Base-by-base conservation (phyloP, 2,888 invertebrate genomes). In the Pterostichus madidus region DNA sequence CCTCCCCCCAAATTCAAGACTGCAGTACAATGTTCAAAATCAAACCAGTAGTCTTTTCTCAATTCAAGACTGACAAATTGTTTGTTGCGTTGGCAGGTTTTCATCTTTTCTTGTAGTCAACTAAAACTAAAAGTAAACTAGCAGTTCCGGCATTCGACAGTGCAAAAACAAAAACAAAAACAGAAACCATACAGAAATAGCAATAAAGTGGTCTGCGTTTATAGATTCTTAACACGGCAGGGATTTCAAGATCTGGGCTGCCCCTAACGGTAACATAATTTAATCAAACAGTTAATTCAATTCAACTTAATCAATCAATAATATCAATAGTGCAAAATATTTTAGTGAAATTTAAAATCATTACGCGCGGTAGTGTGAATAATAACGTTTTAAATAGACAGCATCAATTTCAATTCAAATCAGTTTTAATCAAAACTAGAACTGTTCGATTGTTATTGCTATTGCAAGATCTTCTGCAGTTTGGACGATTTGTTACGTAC, bases 321-420 rank as follows among this genome's bases (percentile, higher is more conserved):
- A 81, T 81, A 81, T 81, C 81, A 81, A 81, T 81, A 81, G 81
- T 81, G 81, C 81, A 81, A 81, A 81, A 68, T 81, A 73, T 53
- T 56, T 56, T 81, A 81, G 81, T 81, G 81, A 75, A 44, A 80
- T 53, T 75, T 15, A 49, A 11, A 31, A 75, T 52, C 15, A 64
- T 46, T 49, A 35, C 53, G 49, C 76, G 73, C 31, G 52, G 32
- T 76, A 76, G 76, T 76, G 76, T 76, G 49, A 64, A 59, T 59
- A 64, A 59, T 59, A 64, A 73, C 49, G 24, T 73, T 73, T 73
- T 73, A 73, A 73, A 11, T 46, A 46, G 73, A 73, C 44, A 44
- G 73, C 73, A 73, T 35, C 39, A 39, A 64, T 73, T 73, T 73
- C 10, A 17, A n/a, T n/a, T n/a, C n/a, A 44, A 64, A 46, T 73